phyloP scores from a whole-genome alignment of 2,888 invertebrate species.

The Apotomis turbidana region DNA sequence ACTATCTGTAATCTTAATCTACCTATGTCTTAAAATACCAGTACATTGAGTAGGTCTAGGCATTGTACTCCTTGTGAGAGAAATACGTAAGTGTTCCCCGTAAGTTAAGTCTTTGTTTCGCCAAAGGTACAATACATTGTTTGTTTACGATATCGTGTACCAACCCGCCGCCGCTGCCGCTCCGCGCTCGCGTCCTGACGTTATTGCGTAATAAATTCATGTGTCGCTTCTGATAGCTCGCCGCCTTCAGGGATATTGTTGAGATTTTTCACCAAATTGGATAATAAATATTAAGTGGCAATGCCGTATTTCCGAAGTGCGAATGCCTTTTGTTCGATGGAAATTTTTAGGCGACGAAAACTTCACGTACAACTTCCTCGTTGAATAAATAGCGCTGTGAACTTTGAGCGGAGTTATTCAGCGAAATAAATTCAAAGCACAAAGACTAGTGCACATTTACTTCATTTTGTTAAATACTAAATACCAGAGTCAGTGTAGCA shows the following conservation, averaged over 20 bases:
- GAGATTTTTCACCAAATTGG: slow-evolving; percentile 54
- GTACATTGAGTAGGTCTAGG: too few species aligned
- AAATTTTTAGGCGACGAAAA: slow-evolving; percentile 29
- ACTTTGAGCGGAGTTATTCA: slow-evolving; percentile 32
- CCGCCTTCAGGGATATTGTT: slow-evolving; percentile 54
- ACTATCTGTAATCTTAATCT: too few species aligned
- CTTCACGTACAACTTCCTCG: slow-evolving; percentile 22
- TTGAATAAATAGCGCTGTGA: slow-evolving; percentile 27
- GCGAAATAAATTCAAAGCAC: slow-evolving; percentile 28
- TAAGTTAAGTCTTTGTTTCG: too few species aligned
- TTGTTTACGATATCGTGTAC: background rate
- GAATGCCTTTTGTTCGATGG: slow-evolving; percentile 39
- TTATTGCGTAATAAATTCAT: slow-evolving; percentile 60
- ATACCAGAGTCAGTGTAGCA: slow-evolving; percentile 17
- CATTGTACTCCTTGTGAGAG: too few species aligned
- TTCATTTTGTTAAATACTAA: slow-evolving; percentile 36
- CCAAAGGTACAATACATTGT: background rate
- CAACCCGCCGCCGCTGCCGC: slow-evolving; percentile 24
- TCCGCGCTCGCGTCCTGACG: slow-evolving; percentile 37
- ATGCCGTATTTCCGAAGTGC: slow-evolving; percentile 40
- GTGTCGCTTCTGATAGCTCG: slow-evolving; percentile 53
- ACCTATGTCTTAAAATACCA: too few species aligned
- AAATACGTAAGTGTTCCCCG: too few species aligned
- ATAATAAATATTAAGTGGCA: slow-evolving; percentile 42
- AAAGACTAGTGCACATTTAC: slow-evolving; percentile 26